phyloP scores from a whole-genome alignment of 2,797 vertebrate genomes.

The Alfaro cultratus region DNA sequence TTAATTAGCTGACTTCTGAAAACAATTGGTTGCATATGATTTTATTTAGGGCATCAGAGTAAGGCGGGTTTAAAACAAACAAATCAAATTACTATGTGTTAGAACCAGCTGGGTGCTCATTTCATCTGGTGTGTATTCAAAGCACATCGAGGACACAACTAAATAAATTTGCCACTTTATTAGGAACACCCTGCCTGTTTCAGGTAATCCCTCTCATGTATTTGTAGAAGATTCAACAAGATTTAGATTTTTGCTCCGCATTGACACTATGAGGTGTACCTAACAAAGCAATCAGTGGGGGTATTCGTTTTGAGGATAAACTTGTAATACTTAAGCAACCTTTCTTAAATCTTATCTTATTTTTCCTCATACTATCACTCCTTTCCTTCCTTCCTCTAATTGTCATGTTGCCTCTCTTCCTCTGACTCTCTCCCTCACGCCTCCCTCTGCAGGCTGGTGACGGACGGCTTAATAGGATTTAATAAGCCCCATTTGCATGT shows the following conservation, averaged over 20 bases:
- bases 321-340: constrained; percentile 11
- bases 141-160: neutral
- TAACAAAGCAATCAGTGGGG: neutral
- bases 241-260: neutral
- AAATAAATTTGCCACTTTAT: neutral
- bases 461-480: constrained; percentile 85
- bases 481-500: constrained; percentile 86
- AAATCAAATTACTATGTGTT: neutral
- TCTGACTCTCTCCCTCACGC: constrained; percentile 7
- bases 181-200: neutral
- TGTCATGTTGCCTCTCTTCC: constrained; percentile 24
- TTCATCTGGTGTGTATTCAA: neutral
- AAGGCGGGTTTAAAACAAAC: neutral
- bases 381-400: constrained; percentile 39
- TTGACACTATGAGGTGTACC: neutral
- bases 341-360: constrained; percentile 17
- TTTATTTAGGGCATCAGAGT: neutral
- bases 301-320: neutral
- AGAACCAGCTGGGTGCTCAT: neutral
- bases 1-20: neutral
- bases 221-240: neutral
- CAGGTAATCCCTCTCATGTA: neutral
- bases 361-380: constrained; percentile 19
- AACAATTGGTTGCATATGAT: neutral
- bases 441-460: constrained; percentile 64